Conservation (phyloP, 2,797 vertebrate genomes). For the Gouania willdenowi region DNA sequence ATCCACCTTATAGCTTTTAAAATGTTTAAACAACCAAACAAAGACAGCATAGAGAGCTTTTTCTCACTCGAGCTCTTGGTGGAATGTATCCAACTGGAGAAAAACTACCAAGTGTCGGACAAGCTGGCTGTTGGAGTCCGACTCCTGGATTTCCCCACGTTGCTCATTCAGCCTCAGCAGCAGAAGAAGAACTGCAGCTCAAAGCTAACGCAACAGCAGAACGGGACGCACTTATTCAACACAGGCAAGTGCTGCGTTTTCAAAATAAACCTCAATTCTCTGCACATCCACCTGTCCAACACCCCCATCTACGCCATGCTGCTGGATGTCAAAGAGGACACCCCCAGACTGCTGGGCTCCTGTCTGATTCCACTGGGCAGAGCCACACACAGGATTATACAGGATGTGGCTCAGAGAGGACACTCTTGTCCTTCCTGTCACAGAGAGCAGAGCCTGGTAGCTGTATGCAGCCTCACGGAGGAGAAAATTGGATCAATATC, state of each 20-base stretch:
- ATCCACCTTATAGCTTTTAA: not conserved
- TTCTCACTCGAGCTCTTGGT: conserved; percentile 83
- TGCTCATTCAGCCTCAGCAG: conserved; percentile 63
- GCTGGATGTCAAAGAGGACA: conserved; percentile 69
- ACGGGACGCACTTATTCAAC: conserved; percentile 62
- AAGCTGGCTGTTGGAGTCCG: conserved; percentile 74
- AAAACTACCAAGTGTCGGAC: conserved; percentile 7
- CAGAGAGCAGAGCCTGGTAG: conserved; percentile 52
- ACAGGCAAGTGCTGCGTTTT: conserved; percentile 90
- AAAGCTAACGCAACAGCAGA: not conserved
- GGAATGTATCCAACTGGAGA: conserved; percentile 66
- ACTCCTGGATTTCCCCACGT: conserved; percentile 83
- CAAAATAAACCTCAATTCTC: conserved; percentile 66
- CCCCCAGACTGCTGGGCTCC: conserved; percentile 71
- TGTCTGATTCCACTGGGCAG: conserved; percentile 70
- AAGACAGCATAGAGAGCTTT: conserved; percentile 41
- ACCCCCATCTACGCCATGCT: conserved; percentile 76
- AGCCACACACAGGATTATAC: conserved; percentile 51
- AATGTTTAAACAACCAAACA: conserved; percentile 7
- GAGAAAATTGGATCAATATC: conserved; percentile 70
- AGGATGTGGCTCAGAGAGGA: conserved; percentile 48
- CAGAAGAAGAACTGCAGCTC: not conserved
- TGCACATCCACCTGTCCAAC: conserved; percentile 61
- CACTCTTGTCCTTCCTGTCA: conserved; percentile 48
- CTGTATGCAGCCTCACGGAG: conserved; percentile 65